phyloP scores from a whole-genome alignment of 2,888 invertebrate genomes.

The Oxyscelio sp. region DNA sequence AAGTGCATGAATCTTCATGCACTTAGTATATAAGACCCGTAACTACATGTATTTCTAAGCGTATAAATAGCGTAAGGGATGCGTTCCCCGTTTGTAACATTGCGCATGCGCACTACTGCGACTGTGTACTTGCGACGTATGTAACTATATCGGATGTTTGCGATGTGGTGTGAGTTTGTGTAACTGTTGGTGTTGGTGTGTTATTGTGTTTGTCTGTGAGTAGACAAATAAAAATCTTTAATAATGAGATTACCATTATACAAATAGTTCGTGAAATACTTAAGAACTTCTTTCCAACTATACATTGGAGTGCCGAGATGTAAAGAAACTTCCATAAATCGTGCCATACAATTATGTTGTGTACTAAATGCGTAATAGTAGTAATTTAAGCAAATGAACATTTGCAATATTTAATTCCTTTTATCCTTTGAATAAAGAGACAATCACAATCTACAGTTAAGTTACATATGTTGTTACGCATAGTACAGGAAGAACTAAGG shows the following conservation, averaged over 20 bases:
- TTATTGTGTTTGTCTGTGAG: no score
- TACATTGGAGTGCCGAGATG: background rate
- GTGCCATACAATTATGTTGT: background rate
- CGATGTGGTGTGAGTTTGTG: no score
- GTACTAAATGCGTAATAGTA: background rate
- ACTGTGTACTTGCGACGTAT: no score
- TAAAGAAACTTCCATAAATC: background rate
- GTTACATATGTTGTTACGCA: background rate
- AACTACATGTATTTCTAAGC: no score
- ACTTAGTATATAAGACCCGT: no score
- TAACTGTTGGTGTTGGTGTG: no score
- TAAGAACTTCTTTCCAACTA: background rate
- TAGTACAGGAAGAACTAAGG: background rate
- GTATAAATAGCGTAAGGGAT: no score
- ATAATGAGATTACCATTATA: background rate
- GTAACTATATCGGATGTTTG: no score
- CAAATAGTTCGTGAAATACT: conserved; percentile 6
- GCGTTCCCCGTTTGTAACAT: no score
- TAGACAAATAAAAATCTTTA: background rate
- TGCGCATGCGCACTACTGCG: no score
- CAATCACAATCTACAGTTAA: conserved; percentile 5
- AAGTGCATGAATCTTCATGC: no score
- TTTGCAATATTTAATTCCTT: background rate
- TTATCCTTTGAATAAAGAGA: background rate
- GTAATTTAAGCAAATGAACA: background rate